Base-by-base conservation (phyloP, 1,140 invertebrate species). In the Apis dorsata region DNA sequence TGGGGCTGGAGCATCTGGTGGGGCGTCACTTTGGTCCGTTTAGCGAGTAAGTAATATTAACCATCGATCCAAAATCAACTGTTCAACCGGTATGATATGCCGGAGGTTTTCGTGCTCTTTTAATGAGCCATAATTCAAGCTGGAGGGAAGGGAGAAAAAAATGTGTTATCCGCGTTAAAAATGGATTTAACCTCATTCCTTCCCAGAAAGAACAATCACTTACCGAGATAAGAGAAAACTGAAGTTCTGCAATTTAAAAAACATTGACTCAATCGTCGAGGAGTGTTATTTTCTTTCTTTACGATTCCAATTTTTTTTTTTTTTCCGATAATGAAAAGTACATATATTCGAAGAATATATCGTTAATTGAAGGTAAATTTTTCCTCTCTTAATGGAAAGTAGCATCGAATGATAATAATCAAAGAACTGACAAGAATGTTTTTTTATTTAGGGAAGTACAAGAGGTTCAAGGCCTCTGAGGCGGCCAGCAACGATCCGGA, bases 1-100 rank as follows among this genome's bases (percentile, higher is more conserved):
- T 99, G 98, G 98, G 98, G 98, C 84, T 99, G 98, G 98, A 98
- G 98, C 55, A 97, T 99, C 75, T 98, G 98, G 95, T 99, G 98
- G 98, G 98, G 98, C 28, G 96, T 98, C 79, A 98, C 98, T 86
- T 97, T 99, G 95, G 93, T 98, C 19, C 96, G 95, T 90, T 94
- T 97, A 92, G 96, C 97, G 88, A 95, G 96, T 97, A 92, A 95
- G 96, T 94, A 76, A 65, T 69, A 65, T 80, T 44, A 53, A 68
- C 68, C 51, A 74, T 81, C 79, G 79, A 80, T 80, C 59, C 21
- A 8, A 73, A 73, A 73, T 73, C 78, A 24, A 51, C 44, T 7
- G 13, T 9, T 28, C 28, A 34, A 34, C 19, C 66, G 44, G 53
- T 24, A 71, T 4, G 24, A 59, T 51, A 62, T 66, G 62, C 0